Percentiles rank a stretch among this genome's conserved stretches.
phyloP scores from a whole-genome alignment of 2,113 vertebrate species.

The Tonatia bakeri region DNA sequence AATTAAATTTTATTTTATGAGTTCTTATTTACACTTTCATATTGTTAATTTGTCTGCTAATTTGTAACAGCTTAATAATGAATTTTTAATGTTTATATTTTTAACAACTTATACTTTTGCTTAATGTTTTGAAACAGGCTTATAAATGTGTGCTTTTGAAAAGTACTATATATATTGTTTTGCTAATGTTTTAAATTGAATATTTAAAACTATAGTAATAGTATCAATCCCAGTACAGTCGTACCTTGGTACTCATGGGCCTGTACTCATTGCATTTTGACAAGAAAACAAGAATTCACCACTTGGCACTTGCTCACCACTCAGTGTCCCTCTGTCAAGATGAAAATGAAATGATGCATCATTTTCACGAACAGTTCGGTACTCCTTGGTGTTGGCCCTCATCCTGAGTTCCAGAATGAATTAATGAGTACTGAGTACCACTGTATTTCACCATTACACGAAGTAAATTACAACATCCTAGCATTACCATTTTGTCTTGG shows the following conservation, averaged over 20 bases:
- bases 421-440: too few relatives aligned
- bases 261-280: too few relatives aligned
- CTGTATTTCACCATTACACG: neutral
- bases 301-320: too few relatives aligned
- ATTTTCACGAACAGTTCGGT: too few relatives aligned
- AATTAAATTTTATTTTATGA: neutral
- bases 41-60: neutral
- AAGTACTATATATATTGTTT: neutral
- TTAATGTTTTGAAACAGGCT: neutral
- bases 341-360: too few relatives aligned
- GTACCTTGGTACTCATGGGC: too few relatives aligned
- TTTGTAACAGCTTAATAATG: neutral
- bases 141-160: neutral
- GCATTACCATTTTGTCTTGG: neutral
- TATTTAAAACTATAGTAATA: constrained; percentile 21
- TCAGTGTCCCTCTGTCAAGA: too few relatives aligned
- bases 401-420: too few relatives aligned
- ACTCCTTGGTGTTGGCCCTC: too few relatives aligned
- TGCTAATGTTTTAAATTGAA: neutral
- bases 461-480: neutral
- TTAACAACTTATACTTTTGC: neutral
- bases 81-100: neutral
- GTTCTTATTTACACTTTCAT: neutral
- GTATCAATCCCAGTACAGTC: neutral
- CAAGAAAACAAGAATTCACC: too few relatives aligned